A percentile compares a stretch with the other conserved stretches of the same genome.
Conservation (phyloP, 2,113 vertebrate genomes). For the Willisornis vidua region DNA sequence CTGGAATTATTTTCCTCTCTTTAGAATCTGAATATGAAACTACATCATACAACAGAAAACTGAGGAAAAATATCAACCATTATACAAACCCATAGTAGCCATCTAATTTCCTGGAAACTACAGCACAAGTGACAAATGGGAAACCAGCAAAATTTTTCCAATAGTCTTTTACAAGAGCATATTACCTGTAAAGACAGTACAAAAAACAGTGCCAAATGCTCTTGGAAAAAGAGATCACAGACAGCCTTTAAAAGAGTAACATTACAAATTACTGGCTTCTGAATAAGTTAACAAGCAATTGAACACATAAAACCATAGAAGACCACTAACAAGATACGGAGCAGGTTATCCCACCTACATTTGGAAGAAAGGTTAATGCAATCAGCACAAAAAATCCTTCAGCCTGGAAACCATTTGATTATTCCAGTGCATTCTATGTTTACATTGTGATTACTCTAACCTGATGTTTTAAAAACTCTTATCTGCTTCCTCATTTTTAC, state of each 20-base stretch:
- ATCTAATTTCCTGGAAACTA: neutral
- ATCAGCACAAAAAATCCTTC: neutral
- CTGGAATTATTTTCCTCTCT: neutral
- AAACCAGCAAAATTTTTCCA: neutral
- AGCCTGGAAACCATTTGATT: neutral
- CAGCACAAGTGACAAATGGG: neutral
- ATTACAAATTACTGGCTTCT: neutral
- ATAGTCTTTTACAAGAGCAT: neutral
- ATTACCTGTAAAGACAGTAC: neutral
- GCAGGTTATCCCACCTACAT: neutral
- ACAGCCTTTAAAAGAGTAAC: neutral
- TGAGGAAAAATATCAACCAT: neutral
- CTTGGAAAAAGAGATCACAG: neutral
- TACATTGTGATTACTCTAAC: neutral
- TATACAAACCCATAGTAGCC: neutral
- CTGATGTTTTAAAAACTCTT: neutral
- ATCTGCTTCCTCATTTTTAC: neutral
- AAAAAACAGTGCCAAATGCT: neutral
- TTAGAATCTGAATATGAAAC: neutral
- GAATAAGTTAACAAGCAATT: neutral
- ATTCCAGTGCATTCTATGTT: neutral
- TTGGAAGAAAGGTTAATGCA: neutral
- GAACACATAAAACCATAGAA: neutral
- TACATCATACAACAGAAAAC: neutral
- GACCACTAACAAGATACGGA: neutral